Evolutionary conservation across 2,888 invertebrate genomes (phyloP).

Genomic region (Apamea epomidion): DNA sequence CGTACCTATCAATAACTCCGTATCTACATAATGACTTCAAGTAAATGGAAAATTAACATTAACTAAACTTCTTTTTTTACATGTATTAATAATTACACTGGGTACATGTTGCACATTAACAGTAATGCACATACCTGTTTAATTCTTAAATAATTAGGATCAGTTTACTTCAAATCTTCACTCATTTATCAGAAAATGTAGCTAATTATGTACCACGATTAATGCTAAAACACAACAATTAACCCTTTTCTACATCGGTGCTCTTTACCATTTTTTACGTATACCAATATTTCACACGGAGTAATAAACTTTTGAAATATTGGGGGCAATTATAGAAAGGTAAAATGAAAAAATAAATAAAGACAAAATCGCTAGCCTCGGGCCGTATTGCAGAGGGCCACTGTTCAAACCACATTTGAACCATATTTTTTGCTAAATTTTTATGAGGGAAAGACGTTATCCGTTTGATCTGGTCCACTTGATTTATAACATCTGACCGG

Average conservation of each 20-base stretch:
- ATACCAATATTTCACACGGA: constrained; percentile 78
- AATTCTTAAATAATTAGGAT: constrained; percentile 36
- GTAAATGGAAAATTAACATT: constrained; percentile 65
- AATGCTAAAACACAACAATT: constrained; percentile 45
- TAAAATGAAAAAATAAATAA: constrained; percentile 80
- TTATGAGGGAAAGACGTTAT: constrained; percentile 81
- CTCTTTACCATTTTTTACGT: constrained; percentile 37
- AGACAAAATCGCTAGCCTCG: constrained; percentile 80
- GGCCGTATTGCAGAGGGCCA: constrained; percentile 85
- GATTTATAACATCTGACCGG: constrained; percentile 82
- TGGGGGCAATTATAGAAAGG: constrained; percentile 83
- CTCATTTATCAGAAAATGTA: constrained; percentile 34
- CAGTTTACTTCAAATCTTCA: constrained; percentile 18
- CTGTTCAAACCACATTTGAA: constrained; percentile 84
- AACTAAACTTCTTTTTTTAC: constrained; percentile 39
- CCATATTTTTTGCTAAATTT: constrained; percentile 74
- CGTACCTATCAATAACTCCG: constrained; percentile 39
- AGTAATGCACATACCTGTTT: constrained; percentile 40
- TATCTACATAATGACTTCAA: constrained; percentile 49
- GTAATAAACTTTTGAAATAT: constrained; percentile 83
- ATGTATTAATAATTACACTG: constrained; percentile 31
- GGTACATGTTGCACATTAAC: constrained; percentile 27
- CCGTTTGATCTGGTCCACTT: constrained; percentile 81
- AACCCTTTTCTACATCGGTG: constrained; percentile 42
- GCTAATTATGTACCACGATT: constrained; percentile 29